Evolutionary conservation across 2,797 vertebrate genomes (phyloP).

Genomic region (Pangasius mekongensis): DNA sequence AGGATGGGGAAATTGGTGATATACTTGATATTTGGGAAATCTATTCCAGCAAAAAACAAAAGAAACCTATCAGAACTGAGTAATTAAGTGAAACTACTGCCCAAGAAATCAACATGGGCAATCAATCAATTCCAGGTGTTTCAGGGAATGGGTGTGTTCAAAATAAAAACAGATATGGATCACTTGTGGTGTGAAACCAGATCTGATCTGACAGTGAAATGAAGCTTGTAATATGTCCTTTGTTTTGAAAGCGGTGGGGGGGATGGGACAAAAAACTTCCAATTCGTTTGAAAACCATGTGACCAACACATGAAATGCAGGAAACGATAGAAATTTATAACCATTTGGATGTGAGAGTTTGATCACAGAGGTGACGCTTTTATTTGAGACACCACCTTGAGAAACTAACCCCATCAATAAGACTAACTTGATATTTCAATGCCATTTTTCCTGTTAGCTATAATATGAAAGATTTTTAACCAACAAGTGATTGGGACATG

Average conservation of each 20-base stretch:
- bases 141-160: background rate
- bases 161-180: background rate
- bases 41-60: background rate
- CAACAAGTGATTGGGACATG: background rate
- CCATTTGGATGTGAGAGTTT: background rate
- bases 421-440: background rate
- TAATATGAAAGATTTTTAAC: background rate
- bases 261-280: too few species aligned
- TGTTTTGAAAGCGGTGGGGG: background rate
- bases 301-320: background rate
- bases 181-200: background rate
- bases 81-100: background rate
- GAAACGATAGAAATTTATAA: background rate
- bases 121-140: background rate
- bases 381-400: background rate
- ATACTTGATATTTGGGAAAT: background rate
- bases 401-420: background rate
- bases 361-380: background rate
- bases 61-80: background rate
- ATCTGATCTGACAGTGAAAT: background rate
- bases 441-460: background rate
- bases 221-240: background rate
- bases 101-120: background rate
- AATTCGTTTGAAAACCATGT: background rate
- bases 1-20: background rate